Conservation (phyloP, 2,888 invertebrate genomes). For the Aphodius sticticus region DNA sequence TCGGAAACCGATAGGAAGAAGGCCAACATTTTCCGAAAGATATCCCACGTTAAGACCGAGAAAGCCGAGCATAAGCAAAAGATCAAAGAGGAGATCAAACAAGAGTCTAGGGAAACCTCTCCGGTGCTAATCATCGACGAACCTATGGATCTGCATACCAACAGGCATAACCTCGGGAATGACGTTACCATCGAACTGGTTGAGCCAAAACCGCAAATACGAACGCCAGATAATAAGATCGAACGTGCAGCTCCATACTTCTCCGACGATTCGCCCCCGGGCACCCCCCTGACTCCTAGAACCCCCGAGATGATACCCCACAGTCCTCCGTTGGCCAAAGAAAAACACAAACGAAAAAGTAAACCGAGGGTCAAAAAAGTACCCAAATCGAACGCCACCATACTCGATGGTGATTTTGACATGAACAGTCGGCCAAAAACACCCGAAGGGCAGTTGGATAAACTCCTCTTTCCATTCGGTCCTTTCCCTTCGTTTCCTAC, state of each 20-base stretch:
- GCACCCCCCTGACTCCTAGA: conserved; percentile 65
- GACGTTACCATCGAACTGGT: conserved; percentile 68
- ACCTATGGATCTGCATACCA: conserved; percentile 51
- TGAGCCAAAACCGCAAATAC: conserved; percentile 46
- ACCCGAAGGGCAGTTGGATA: conserved; percentile 52
- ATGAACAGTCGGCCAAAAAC: conserved; percentile 56
- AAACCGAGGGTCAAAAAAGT: conserved; percentile 57
- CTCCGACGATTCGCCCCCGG: conserved; percentile 64
- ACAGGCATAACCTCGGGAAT: conserved; percentile 51
- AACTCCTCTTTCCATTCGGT: conserved; percentile 63
- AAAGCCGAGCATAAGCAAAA: conserved; percentile 59
- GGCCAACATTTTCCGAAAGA: conserved; percentile 87
- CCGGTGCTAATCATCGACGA: conserved; percentile 61
- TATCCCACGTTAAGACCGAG: conserved; percentile 78
- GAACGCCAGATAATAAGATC: conserved; percentile 48
- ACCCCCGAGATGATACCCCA: conserved; percentile 67
- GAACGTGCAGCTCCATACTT: conserved; percentile 55
- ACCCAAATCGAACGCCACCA: conserved; percentile 20
- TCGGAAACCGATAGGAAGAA: conserved; percentile 87
- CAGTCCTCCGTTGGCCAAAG: conserved; percentile 66
- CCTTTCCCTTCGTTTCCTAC: conserved; percentile 59
- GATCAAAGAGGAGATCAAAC: conserved; percentile 55
- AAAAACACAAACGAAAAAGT: conserved; percentile 63
- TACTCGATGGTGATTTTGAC: conserved; percentile 36
- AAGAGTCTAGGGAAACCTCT: conserved; percentile 57